These are phyloP conservation scores for Helogale parvula DNA, from an alignment of 2,113 vertebrate species.

Conservation along the genomic window DNA sequence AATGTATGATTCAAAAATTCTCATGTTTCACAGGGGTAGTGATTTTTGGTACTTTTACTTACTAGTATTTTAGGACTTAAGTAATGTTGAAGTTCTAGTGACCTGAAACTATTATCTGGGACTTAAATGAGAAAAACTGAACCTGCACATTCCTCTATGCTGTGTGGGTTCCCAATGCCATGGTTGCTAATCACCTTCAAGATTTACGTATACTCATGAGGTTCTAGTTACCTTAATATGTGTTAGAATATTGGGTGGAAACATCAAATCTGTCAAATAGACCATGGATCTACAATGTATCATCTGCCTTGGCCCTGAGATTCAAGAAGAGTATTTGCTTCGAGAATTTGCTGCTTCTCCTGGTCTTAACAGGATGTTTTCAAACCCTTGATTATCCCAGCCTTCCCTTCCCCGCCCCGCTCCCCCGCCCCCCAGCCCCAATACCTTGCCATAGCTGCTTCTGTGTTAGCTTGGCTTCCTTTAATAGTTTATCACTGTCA, in stretches of 20 bases:
- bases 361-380: neutral
- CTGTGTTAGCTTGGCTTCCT: slow-evolving; percentile 83
- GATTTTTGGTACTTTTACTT: neutral
- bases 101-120: neutral
- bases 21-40: neutral
- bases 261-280: neutral
- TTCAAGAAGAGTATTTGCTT: neutral
- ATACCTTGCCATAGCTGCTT: slow-evolving; percentile 87
- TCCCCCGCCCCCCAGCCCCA: neutral
- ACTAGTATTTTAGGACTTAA: slow-evolving; percentile 37
- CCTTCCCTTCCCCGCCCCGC: neutral
- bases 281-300: neutral
- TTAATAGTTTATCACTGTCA: slow-evolving; percentile 82
- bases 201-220: neutral
- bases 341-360: neutral
- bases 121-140: neutral
- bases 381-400: neutral
- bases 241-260: neutral
- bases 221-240: neutral
- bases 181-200: neutral
- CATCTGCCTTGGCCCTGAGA: neutral
- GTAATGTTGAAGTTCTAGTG: neutral
- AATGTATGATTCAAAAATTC: neutral
- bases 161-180: neutral
- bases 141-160: neutral